phyloP scores from a whole-genome alignment of 2,797 vertebrate species.

The Peromyscus attwateri region DNA sequence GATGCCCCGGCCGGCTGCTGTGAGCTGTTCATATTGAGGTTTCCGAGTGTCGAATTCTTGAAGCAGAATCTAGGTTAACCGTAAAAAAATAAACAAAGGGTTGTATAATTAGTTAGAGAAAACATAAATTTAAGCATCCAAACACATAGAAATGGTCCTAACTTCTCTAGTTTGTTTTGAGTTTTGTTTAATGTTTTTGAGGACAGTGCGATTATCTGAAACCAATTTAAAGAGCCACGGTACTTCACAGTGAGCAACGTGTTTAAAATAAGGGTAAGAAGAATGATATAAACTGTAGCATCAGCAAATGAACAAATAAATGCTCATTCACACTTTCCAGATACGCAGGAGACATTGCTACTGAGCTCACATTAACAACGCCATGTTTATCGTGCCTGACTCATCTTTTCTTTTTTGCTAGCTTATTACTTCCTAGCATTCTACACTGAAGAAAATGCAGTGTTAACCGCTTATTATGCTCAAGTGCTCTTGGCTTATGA shows the following conservation, averaged over 20 bases:
- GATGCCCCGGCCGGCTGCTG: slow-evolving; percentile 91
- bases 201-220: neutral
- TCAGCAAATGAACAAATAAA: slow-evolving; percentile 30
- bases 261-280: neutral
- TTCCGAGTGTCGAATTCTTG: slow-evolving; percentile 97
- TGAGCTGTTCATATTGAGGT: slow-evolving; percentile 95
- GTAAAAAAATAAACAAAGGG: neutral
- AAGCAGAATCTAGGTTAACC: slow-evolving; percentile 93
- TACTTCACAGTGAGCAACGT: neutral
- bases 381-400: neutral
- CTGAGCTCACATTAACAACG: neutral
- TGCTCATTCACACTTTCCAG: neutral
- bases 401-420: neutral
- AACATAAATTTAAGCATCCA: neutral
- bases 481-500: slow-evolving; percentile 42
- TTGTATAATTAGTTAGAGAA: slow-evolving; percentile 6
- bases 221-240: neutral
- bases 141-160: neutral
- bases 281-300: neutral
- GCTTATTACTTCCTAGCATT: slow-evolving; percentile 38
- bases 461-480: neutral
- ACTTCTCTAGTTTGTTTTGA: neutral
- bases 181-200: neutral
- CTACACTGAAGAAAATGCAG: slow-evolving; percentile 63
- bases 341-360: neutral